Base-by-base conservation (phyloP, 2,888 invertebrate species). In the Belgica antarctica region DNA sequence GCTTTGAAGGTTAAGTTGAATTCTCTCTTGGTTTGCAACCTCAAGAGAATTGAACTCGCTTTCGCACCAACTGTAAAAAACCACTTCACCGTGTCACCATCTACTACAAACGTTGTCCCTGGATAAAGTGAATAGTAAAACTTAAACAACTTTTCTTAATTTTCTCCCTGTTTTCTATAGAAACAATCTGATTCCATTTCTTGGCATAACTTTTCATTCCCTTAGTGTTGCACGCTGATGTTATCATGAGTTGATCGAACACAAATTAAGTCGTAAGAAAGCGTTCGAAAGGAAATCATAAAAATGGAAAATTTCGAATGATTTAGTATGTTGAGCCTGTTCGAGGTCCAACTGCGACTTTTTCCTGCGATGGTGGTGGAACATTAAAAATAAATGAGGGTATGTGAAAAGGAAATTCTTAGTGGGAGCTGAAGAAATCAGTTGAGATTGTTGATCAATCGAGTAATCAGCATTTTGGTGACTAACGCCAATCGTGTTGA, bases 301-400 rank as follows among this genome's bases (percentile, higher is more conserved):
- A 59, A 59, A 27, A 27, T 59, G 27, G 59, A 27, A 59, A 59
- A 19, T 19, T 25, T 59, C 25, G 59, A 27, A 8, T 59, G 59
- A 24, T 25, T 59, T 27, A 59, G 59, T 27, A 59, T 59, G 59
- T 59, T 19, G 59, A 24, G 41, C 41, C 41, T n/a, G 12, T 59
- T 10, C 15, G 27, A 59, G n/a, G 41, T 41, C 41, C 12, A n/a
- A 17, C 22, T 19, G 2, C 1, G 15, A n/a, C 47, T 68, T 68
- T 68, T 68, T 68, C 68, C 68, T 52, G 57, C 68, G 68, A 68
- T 68, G 68, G 57, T 68, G 68, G n/a, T 68, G 68, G 34, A 68
- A 68, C 25, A 68, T 68, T 68, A 68, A 68, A 68, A 68, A 68
- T 57, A 47, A 57, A 57, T 68, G 68, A 19, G 57, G 68, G 57